phyloP scores from a whole-genome alignment of 2,888 invertebrate genomes.

The Idaea straminata region DNA sequence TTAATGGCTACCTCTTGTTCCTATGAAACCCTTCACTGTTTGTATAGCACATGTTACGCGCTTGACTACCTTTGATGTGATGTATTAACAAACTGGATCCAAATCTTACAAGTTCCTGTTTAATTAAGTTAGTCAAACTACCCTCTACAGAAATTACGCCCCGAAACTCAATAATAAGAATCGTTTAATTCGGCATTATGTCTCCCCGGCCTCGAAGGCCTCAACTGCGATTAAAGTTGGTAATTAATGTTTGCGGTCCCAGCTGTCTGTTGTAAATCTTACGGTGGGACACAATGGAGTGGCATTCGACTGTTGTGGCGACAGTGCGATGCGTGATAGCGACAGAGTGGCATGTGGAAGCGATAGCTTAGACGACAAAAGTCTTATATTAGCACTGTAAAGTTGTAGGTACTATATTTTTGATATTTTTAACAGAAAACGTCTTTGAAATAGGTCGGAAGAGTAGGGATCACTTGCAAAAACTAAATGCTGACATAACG shows the following conservation, averaged over 20 bases:
- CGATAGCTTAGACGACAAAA: too few species aligned
- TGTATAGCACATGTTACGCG: too few species aligned
- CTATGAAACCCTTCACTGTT: too few species aligned
- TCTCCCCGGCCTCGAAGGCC: conserved; percentile 5
- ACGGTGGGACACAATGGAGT: not conserved
- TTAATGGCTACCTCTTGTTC: too few species aligned
- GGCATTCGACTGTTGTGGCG: not conserved
- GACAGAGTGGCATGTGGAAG: too few species aligned
- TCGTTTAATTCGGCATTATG: not conserved
- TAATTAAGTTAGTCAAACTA: not conserved
- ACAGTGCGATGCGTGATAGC: too few species aligned
- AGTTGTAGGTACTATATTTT: too few species aligned
- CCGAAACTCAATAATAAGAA: not conserved
- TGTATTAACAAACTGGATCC: not conserved
- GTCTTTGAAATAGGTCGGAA: too few species aligned
- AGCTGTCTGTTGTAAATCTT: conserved; percentile 8
- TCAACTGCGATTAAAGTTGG: conserved; percentile 27
- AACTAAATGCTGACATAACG: too few species aligned
- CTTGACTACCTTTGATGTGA: not conserved
- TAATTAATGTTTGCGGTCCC: conserved; percentile 28
- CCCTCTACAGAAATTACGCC: not conserved
- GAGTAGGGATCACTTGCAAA: too few species aligned
- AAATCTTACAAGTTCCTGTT: not conserved
- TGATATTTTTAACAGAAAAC: too few species aligned
- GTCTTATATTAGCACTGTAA: too few species aligned